Base-by-base conservation (phyloP, 37 sponge, comb jelly and placozoan species). In the Axinella damicornis region DNA sequence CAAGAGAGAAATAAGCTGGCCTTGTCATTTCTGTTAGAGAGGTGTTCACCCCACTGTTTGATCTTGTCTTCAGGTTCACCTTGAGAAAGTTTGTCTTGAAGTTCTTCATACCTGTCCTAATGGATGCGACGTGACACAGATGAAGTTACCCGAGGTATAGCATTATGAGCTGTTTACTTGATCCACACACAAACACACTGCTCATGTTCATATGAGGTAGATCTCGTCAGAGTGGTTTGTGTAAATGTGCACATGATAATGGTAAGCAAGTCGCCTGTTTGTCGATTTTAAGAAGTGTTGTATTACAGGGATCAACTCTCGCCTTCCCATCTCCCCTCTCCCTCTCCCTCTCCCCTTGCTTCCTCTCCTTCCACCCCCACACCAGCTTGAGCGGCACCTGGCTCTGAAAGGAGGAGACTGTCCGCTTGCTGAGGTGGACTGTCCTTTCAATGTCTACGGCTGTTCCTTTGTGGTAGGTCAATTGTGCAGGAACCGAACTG, bases 391-490 rank as follows among this genome's bases (percentile, higher is more conserved):
- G 65, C 24, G 62, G 21, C 90, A 89, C 52, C 31, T 84, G 27
- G 39, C 30, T 4, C n/a, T 70, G 14, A 84, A 46, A 22, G 21
- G 31, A 57, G 90, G 90, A 11, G 61, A 61, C 57, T 89, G 90
- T 58, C 90, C 90, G 40, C 80, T 89, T 31, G 11, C 70, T 32
- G 75, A 76, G 21, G 64, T 89, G 5, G 21, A 21, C 30, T 89
- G 90, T 73, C 90, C 90, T 25, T 89, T 33, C 73, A 35, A 9
- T 14, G 19, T 34, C 0, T 82, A 54, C 30, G 85, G 85, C 0
- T 89, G 90, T 37, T 41, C 73, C 5, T 83, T 79, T 79, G 69
- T 74, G 66, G 90, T 89, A 71, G 76, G 80, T 71, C 27, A n/a
- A n/a, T n/a, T n/a, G n/a, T n/a, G n/a, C n/a, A n/a, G n/a, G n/a